phyloP scores from a whole-genome alignment of 2,113 vertebrate genomes.

The Apodemus sylvaticus region DNA sequence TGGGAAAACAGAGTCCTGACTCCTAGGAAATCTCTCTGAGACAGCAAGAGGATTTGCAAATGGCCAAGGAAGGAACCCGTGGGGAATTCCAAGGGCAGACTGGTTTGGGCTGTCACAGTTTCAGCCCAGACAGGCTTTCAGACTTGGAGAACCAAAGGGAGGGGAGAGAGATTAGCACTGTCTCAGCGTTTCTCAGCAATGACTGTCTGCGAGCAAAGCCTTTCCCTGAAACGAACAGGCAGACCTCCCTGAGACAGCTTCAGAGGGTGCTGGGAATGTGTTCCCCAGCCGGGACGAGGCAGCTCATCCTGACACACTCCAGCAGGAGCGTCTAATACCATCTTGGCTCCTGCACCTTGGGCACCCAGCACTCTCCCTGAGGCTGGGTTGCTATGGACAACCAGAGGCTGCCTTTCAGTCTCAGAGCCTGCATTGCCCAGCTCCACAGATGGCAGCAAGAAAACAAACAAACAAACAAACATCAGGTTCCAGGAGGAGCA shows the following conservation, averaged over 20 bases:
- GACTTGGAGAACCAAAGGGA: not conserved
- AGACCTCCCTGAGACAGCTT: conserved; percentile 1
- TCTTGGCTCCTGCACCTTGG: conserved; percentile 49
- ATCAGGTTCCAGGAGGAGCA: conserved; percentile 52
- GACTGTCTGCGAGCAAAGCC: not conserved
- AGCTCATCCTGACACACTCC: conserved; percentile 2
- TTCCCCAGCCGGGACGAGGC: conserved; percentile 5
- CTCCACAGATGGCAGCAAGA: conserved; percentile 19
- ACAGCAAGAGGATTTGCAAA: not conserved
- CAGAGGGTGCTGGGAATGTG: not conserved
- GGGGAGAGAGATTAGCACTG: not conserved
- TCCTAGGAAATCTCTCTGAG: conserved; percentile 6
- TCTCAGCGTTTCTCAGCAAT: conserved; percentile 23
- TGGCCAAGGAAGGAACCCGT: not conserved
- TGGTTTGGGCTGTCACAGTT: not conserved
- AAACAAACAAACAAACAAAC: not conserved
- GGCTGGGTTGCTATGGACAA: conserved; percentile 63
- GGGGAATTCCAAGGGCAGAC: not conserved
- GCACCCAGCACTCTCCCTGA: not conserved
- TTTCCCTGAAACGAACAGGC: conserved; percentile 23
- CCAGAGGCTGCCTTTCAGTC: not conserved
- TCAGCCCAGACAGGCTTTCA: conserved; percentile 3
- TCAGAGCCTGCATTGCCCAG: conserved; percentile 1
- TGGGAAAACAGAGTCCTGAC: not conserved
- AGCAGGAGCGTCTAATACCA: conserved; percentile 50